phyloP scores from a whole-genome alignment of 2,888 invertebrate species.

The Periphyllus acericola region DNA sequence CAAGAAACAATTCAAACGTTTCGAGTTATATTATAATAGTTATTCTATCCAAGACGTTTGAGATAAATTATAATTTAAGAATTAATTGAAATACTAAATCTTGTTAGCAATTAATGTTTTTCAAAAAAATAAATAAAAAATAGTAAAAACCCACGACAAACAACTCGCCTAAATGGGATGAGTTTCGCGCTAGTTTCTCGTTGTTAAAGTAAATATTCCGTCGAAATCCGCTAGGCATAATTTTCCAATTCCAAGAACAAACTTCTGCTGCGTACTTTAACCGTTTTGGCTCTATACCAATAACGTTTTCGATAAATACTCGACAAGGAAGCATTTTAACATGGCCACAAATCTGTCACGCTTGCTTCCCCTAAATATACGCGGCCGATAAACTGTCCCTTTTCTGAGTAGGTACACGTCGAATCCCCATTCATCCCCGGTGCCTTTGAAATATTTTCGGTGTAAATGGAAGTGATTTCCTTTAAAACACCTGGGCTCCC shows the following conservation, averaged over 20 bases:
- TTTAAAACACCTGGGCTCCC: conserved; percentile 58
- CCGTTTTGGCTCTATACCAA: conserved; percentile 47
- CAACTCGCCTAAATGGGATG: not conserved
- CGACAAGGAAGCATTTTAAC: conserved; percentile 35
- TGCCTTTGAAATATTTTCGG: conserved; percentile 44
- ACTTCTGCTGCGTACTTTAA: not conserved
- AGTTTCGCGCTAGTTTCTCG: not conserved
- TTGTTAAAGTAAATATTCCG: conserved; percentile 22
- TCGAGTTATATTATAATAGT: not conserved
- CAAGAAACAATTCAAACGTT: not conserved
- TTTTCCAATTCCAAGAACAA: conserved; percentile 33
- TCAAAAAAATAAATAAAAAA: not conserved
- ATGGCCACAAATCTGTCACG: conserved; percentile 44
- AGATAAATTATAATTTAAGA: not conserved
- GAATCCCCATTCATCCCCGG: conserved; percentile 24
- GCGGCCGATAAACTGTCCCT: conserved; percentile 24
- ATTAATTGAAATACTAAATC: not conserved
- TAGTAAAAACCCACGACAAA: not conserved
- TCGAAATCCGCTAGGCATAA: not conserved
- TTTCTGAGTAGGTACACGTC: conserved; percentile 13
- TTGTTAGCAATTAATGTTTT: too few species aligned
- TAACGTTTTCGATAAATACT: conserved; percentile 55
- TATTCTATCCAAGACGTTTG: not conserved
- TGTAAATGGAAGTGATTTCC: conserved; percentile 59
- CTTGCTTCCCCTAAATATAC: conserved; percentile 7